phyloP scores from a whole-genome alignment of 1,140 invertebrate genomes.

The Orchestia grillus region DNA sequence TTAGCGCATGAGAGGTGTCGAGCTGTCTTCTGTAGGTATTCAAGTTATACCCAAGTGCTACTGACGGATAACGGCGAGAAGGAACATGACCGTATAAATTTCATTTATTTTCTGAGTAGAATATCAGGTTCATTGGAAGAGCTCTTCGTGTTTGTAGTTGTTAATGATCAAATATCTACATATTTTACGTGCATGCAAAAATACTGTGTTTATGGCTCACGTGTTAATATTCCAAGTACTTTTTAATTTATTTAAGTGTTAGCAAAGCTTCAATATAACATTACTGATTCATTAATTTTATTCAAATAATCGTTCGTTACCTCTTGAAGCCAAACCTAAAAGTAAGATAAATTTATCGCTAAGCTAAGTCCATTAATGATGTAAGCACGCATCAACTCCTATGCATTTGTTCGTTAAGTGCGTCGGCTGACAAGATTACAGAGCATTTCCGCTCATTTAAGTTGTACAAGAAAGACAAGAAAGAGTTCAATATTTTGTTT shows the following conservation, averaged over 20 bases:
- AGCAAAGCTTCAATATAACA: slow-evolving; percentile 9
- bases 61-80: neutral
- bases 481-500: neutral
- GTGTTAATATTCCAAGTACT: slow-evolving; percentile 1
- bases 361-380: neutral
- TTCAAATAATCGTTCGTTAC: slow-evolving; percentile 1
- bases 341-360: neutral
- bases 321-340: neutral
- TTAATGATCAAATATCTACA: neutral
- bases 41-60: neutral
- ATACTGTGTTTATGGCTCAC: neutral
- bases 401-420: neutral
- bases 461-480: neutral
- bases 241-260: neutral
- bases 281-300: slow-evolving; percentile 1
- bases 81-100: neutral
- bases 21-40: neutral
- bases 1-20: neutral
- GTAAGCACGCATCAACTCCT: neutral
- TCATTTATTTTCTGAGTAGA: neutral
- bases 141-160: neutral
- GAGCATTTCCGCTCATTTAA: neutral
- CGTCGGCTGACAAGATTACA: neutral
- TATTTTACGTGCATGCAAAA: neutral
- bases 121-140: neutral